Base-by-base conservation (phyloP, 2,113 vertebrate genomes). In the Ginglymostoma cirratum region DNA sequence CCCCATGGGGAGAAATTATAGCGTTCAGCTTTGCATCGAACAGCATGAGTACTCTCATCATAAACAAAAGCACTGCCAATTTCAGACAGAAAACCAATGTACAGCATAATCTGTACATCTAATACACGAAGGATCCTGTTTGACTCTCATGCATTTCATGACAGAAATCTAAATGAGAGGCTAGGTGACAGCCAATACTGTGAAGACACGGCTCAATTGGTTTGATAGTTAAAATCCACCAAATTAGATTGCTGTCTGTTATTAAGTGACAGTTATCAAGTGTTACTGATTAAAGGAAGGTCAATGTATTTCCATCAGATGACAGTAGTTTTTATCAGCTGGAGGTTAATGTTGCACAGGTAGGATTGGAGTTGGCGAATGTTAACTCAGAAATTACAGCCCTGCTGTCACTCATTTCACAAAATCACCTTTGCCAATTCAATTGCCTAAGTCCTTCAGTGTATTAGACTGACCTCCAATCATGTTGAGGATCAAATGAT, bases 81-180 rank as follows among this genome's bases (percentile, higher is more conserved):
- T 83, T 83, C 80, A 45, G 80, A 83, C 80, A 83, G 80, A 83
- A 83, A 83, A 83, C 80, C 80, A 83, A 83, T 83, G 80, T 83
- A 83, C 80, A 83, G 80, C 42, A 83, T 83, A 83, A 83, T 83
- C 78, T 5, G 80, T 45, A 83, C 80, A 83, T 83, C 80, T 83
- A 83, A 83, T 45, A 83, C 80, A 83, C 5, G 17, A 83, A 83
- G 80, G 80, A 83, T 38, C 80, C 80, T 83, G 38, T 17, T 38
- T 83, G 38, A 5, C 80, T 83, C 80, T 42, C 80, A 83, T 45
- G 80, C 5, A 5, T 83, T 42, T 21, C 80, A 83, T 83, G 80
- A 45, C 5, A 83, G 38, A 83, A 45, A 42, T 83, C 80, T 21
- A 83, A 83, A 83, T 83, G 38, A 45, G 80, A 38, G 80, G 80